phyloP scores from a whole-genome alignment of 1,140 invertebrate species.

The Penaeus chinensis region DNA sequence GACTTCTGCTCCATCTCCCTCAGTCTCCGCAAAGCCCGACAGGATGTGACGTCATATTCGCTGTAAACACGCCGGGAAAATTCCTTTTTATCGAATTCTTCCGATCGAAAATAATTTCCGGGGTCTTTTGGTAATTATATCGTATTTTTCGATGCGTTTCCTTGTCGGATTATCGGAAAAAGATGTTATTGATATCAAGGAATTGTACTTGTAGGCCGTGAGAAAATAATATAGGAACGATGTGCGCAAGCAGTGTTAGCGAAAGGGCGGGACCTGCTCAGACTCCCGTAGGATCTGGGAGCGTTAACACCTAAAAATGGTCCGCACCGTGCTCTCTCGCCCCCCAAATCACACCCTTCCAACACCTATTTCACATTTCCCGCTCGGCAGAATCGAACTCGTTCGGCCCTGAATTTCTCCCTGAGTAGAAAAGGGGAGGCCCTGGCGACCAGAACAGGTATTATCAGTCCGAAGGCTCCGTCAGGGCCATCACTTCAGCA shows the following conservation, averaged over 20 bases:
- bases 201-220: constrained; percentile 36
- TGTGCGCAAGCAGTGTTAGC: constrained; percentile 54
- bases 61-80: not conserved
- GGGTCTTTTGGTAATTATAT: too few relatives aligned
- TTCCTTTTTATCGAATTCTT: too few relatives aligned
- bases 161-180: constrained; percentile 16
- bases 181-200: constrained; percentile 52
- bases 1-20: constrained; percentile 23
- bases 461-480: constrained; percentile 4
- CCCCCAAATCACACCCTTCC: constrained; percentile 12
- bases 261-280: constrained; percentile 45
- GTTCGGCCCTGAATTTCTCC: not conserved
- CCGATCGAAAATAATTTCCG: too few relatives aligned
- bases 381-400: not conserved
- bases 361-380: not conserved
- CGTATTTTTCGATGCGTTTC: too few relatives aligned
- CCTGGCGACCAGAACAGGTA: not conserved
- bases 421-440: not conserved
- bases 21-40: constrained; percentile 52
- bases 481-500: constrained; percentile 5
- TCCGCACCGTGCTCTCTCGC: not conserved
- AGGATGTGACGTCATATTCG: constrained; percentile 29
- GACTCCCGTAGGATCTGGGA: constrained; percentile 55
- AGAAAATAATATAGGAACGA: constrained; percentile 52
- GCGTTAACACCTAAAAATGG: constrained; percentile 44